Base-by-base conservation (phyloP, 2,113 vertebrate species). In the Eptesicus fuscus region DNA sequence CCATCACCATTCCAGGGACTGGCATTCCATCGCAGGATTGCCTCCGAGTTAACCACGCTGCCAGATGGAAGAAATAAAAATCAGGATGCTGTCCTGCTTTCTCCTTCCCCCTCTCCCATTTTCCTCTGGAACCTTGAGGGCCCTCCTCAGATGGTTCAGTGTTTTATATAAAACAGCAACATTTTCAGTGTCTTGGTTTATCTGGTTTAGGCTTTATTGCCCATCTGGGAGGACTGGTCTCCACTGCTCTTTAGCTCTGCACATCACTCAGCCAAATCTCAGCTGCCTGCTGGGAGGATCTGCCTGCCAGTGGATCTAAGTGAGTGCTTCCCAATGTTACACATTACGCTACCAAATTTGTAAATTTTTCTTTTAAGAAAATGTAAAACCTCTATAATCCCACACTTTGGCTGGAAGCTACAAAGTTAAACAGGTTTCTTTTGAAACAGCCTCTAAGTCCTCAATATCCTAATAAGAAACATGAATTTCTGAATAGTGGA, bases 381-480 rank as follows among this genome's bases (percentile, higher is more conserved):
- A 61, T 42, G 40, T 42, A 85, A 83, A 65, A 53, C 84, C 10
- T 67, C 56, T 80, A 2, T 84, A 94, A 95, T 95, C 83, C 78
- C 85, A 83, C 25, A 51, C 74, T 47, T 78, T 79, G 77, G 53
- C 78, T 93, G 49, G 23, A 73, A 95, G 56, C 56, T 32, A 76
- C 30, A 94, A 78, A 89, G 0, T 92, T 70, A 91, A 90, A 79
- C 22, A 84, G 44, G n/a, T 76, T 97, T 83, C 42, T 88, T 93
- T 94, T 61, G 82, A 51, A 96, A 94, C n/a, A 11, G 8, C 18
- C 91, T 89, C 61, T 44, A 44, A 73, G 47, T 89, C 44, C 74
- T 96, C 32, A 11, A 17, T 70, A 77, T 91, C 85, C 80, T 85
- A 67, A 23, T 56, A 80, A 92, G 65, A 88, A 77, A 40, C 37